These are phyloP conservation scores for Aeoliscus strigatus DNA, from an alignment of 2,797 vertebrate genomes.

Conservation along the genomic window DNA sequence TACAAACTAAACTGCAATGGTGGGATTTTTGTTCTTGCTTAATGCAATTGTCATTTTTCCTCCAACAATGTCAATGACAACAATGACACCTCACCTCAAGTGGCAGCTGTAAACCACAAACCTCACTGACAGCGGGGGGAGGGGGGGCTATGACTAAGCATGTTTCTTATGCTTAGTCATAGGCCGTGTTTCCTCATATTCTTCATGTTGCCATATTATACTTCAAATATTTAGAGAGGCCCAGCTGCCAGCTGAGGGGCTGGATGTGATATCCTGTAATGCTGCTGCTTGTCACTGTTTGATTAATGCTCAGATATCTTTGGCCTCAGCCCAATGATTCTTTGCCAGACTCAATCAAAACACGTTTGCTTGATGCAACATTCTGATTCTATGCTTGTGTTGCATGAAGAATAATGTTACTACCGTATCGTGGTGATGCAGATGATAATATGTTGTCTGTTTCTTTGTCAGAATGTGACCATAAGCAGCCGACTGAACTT, in stretches of 20 bases:
- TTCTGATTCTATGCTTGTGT: not conserved
- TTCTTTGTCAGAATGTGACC: not conserved
- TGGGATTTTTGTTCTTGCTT: slow-evolving; percentile 6
- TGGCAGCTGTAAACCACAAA: slow-evolving; percentile 1
- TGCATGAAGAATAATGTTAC: too few relatives aligned
- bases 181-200: too few relatives aligned
- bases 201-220: not conserved
- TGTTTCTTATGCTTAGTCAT: too few relatives aligned
- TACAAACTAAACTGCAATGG: slow-evolving; percentile 10
- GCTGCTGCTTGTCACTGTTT: too few relatives aligned
- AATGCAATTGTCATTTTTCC: slow-evolving; percentile 10
- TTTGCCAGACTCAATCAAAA: not conserved
- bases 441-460: not conserved
- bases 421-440: not conserved
- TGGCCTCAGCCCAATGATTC: not conserved
- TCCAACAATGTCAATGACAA: not conserved
- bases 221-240: not conserved
- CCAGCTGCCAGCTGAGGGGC: slow-evolving; percentile 1
- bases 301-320: not conserved
- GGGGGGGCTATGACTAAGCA: too few relatives aligned
- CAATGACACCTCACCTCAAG: not conserved
- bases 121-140: too few relatives aligned
- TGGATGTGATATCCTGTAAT: slow-evolving; percentile 7
- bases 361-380: not conserved
- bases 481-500: slow-evolving; percentile 38